Evolutionary conservation across 1,140 invertebrate species (phyloP).

Genomic region (Lordiphosa mommai): DNA sequence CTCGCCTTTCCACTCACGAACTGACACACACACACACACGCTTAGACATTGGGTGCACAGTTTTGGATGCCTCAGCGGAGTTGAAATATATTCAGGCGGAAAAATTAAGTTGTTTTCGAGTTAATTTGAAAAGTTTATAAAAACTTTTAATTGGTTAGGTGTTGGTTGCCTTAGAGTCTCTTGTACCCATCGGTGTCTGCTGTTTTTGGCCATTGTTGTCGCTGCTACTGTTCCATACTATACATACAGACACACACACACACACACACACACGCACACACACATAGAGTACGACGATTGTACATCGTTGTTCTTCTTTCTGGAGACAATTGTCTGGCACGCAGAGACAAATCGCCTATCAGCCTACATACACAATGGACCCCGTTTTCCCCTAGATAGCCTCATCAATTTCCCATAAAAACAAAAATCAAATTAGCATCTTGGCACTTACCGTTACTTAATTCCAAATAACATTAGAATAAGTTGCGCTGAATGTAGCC

Average conservation of each 20-base stretch:
- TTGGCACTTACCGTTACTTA: too few relatives aligned
- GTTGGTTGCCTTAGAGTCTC: conserved; percentile 20
- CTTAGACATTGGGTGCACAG: conserved; percentile 16
- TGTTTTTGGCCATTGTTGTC: conserved; percentile 8
- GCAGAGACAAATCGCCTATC: background rate
- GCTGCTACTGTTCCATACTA: background rate
- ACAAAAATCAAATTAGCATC: too few relatives aligned
- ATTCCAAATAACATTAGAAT: too few relatives aligned
- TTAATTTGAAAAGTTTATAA: conserved; percentile 54
- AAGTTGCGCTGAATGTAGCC: too few relatives aligned
- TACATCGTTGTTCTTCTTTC: background rate
- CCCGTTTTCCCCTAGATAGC: too few relatives aligned
- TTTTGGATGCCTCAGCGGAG: conserved; percentile 23
- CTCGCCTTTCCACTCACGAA: conserved; percentile 6
- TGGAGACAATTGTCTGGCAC: background rate
- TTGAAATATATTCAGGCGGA: conserved; percentile 35
- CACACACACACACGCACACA: background rate
- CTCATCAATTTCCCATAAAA: too few relatives aligned
- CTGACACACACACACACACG: conserved; percentile 10
- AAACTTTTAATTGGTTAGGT: conserved; percentile 62
- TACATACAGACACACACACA: background rate
- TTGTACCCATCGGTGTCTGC: background rate
- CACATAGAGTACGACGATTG: background rate
- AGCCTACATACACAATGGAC: too few relatives aligned
- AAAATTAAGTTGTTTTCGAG: conserved; percentile 59